Evolutionary conservation across 1,140 invertebrate genomes (phyloP).

Genomic region (Drusus annulatus): DNA sequence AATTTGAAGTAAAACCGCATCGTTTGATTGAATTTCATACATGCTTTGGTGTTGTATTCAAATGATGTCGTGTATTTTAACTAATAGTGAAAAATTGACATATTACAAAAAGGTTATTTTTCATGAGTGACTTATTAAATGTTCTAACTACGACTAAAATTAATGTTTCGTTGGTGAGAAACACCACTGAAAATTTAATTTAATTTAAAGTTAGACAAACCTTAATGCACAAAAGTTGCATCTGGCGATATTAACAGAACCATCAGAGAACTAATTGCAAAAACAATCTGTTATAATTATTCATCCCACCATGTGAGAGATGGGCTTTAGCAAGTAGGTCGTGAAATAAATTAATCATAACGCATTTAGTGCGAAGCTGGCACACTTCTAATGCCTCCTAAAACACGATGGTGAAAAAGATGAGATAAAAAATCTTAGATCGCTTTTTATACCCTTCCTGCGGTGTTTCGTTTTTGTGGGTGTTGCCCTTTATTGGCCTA

Average conservation of each 20-base stretch:
- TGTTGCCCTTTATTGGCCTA: slow-evolving; percentile 51
- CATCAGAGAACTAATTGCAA: slow-evolving; percentile 1
- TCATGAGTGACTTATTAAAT: too few species aligned
- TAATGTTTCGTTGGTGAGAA: too few species aligned
- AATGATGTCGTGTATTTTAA: too few species aligned
- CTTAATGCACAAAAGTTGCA: neutral
- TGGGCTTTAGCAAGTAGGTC: neutral
- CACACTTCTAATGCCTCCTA: slow-evolving; percentile 48
- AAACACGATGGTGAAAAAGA: slow-evolving; percentile 13
- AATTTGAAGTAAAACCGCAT: too few species aligned
- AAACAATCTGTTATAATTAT: slow-evolving; percentile 2
- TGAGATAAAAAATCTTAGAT: slow-evolving; percentile 26
- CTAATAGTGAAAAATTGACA: too few species aligned
- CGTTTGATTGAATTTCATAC: too few species aligned
- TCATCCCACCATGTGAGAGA: neutral
- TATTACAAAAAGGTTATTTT: too few species aligned
- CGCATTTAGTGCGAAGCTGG: slow-evolving; percentile 54
- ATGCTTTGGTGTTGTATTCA: too few species aligned
- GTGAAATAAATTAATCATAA: slow-evolving; percentile 50
- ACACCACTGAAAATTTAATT: too few species aligned
- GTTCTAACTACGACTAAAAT: too few species aligned
- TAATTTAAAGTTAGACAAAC: too few species aligned
- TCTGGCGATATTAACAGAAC: neutral
- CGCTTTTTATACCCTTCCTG: slow-evolving; percentile 40
- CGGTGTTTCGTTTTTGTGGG: slow-evolving; percentile 36